Base-by-base conservation (phyloP, 1,140 invertebrate species). In the Schmidtea mediterranea region DNA sequence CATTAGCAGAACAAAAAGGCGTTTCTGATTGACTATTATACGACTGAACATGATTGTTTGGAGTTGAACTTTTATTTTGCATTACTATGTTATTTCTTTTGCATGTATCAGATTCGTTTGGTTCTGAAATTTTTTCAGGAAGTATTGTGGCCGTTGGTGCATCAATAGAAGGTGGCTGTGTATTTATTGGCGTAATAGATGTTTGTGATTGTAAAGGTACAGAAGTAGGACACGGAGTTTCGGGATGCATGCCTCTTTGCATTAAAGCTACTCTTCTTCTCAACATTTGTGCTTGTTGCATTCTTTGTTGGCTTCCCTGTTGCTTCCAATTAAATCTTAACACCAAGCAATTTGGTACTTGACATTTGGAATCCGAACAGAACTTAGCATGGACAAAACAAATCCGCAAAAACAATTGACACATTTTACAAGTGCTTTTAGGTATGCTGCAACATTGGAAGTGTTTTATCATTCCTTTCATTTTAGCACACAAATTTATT, bases 331-430 rank as follows among this genome's bases (percentile, higher is more conserved):
- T 94, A 58, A 87, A 80, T 65, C 94, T 92, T 56, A 97, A 92
- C 62, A 87, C 90, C 51, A 76, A 76, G 73, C 90, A 98, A 75
- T 94, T 95, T 55, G 89, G 89, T 59, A 95, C 87, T 49, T 79
- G 77, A 72, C 87, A 95, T 66, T 90, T 90, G 39, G 75, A 76
- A 68, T 68, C 70, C 46, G 78, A 76, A 71, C 90, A 98, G 70
- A 92, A 83, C 69, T 94, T 97, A 3, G 90, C 89, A 65, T 98
- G 90, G 67, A 92, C 95, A 66, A 84, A 92, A 60, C 90, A 97
- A 16, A 97, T 68, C 2, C 87, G 87, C 58, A 97, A 87, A 23
- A 97, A 32, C 10, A 32, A 32, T 10, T 32, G 26, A 32, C 26
- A 32, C 10, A 32, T 32, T 10, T 32, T 32, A 32, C 26, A 32